Base-by-base conservation (phyloP, 2,113 vertebrate species). In the Gasterosteus nipponicus region DNA sequence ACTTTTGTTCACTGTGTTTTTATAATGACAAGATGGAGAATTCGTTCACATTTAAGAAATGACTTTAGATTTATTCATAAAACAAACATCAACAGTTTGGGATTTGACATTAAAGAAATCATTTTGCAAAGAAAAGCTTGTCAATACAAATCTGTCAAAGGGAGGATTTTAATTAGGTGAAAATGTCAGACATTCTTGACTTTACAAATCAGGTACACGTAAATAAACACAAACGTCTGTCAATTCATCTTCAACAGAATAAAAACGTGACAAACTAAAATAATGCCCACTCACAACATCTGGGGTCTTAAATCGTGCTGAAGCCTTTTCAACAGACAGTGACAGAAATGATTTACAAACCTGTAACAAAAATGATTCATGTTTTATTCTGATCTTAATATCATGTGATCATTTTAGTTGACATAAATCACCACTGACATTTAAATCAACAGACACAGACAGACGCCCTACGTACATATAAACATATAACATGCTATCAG, bases 1-100 rank as follows among this genome's bases (percentile, higher is more conserved):
- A 1, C 3, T 66, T 42, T 29, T 47, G 15, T 75, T 80, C 15
- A 26, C 64, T 56, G 10, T 0, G 12, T 46, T 73, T 46, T 29
- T 5, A 18, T 19, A 0, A 49, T 15, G 10, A 85, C 0, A 4
- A 73, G 0, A 63, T 29, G 3, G 7, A 62, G 6, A 19, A 68
- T 46, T 76, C 10, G 14, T 79, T 62, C 38, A 51, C 42, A 46
- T 42, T 44, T 26, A 69, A 71, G 33, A 38, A 72, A 56, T 2
- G 3, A 26, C 18, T 1, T 80, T 33, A 60, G 44, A 57, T 87
- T 89, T 89, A 89, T 81, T 87, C 68, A 83, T 77, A 69, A 39
- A 73, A 63, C 69, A 62, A 57, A 69, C 54, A 39, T 19, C 0
- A 15, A 72, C 66, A 42, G 15, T 59, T 72, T 51, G 11, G 58